Conservation (phyloP, 2,888 invertebrate genomes). For the Epinotia bilunana region DNA sequence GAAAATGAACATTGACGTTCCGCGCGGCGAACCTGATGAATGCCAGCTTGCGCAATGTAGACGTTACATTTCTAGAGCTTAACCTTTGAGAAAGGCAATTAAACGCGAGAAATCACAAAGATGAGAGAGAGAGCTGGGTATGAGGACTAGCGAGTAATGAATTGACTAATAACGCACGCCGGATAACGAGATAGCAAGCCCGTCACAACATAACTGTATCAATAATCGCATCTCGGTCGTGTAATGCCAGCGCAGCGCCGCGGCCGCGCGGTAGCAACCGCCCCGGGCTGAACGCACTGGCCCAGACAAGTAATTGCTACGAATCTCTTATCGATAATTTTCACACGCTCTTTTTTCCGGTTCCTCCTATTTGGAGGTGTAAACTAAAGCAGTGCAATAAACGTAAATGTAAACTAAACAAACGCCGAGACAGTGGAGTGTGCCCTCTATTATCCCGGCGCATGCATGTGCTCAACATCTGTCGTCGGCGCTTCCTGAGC, state of each 20-base stretch:
- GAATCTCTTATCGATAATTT: conserved; percentile 72
- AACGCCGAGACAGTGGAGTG: conserved; percentile 68
- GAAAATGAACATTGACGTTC: conserved; percentile 64
- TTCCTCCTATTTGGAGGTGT: conserved; percentile 58
- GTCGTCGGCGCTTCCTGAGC: conserved; percentile 80
- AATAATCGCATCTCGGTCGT: conserved; percentile 75
- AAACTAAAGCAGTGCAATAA: conserved; percentile 64
- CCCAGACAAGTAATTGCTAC: conserved; percentile 68
- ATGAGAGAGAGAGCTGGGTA: conserved; percentile 57
- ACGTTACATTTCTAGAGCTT: conserved; percentile 59
- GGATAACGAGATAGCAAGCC: conserved; percentile 67
- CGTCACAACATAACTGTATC: conserved; percentile 79
- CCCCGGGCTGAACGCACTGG: conserved; percentile 55
- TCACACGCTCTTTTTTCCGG: conserved; percentile 72
- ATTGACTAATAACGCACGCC: conserved; percentile 68
- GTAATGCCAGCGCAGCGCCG: conserved; percentile 67
- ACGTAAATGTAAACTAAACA: conserved; percentile 65
- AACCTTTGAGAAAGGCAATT: conserved; percentile 70
- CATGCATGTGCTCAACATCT: conserved; percentile 82
- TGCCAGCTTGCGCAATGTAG: conserved; percentile 62
- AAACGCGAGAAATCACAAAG: conserved; percentile 59
- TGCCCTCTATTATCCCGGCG: conserved; percentile 70
- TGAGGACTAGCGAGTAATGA: conserved; percentile 56
- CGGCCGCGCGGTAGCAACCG: conserved; percentile 64
- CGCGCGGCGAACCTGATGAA: conserved; percentile 60